Conservation (phyloP, 2,797 vertebrate species). For the Pygocentrus nattereri region DNA sequence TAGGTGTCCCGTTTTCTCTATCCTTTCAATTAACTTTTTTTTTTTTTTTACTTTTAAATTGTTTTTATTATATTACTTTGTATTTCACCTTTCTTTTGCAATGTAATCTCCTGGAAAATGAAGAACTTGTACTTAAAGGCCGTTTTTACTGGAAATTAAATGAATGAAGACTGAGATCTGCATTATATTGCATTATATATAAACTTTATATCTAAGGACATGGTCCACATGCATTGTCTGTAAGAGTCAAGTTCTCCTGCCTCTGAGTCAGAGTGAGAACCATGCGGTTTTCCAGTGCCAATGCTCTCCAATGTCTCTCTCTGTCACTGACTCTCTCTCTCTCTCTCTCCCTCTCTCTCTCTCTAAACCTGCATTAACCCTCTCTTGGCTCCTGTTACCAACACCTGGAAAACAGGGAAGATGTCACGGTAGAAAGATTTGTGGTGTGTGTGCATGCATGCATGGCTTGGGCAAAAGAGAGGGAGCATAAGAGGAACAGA, state of each 20-base stretch:
- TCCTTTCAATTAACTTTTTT: too few relatives aligned
- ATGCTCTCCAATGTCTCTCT: conserved; percentile 32
- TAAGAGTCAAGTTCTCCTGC: conserved; percentile 16
- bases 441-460: conserved; percentile 13
- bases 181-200: too few relatives aligned
- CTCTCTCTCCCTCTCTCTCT: neutral
- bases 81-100: too few relatives aligned
- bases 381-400: conserved; percentile 28
- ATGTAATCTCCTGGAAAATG: too few relatives aligned
- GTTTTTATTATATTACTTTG: too few relatives aligned
- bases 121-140: too few relatives aligned
- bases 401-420: conserved; percentile 32
- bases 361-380: conserved; percentile 11
- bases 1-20: too few relatives aligned
- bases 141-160: too few relatives aligned
- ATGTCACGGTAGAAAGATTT: conserved; percentile 19
- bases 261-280: conserved; percentile 39
- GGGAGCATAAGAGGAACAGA: neutral
- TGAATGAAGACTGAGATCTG: too few relatives aligned
- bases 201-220: conserved; percentile 22
- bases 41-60: too few relatives aligned
- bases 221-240: neutral
- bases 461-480: neutral
- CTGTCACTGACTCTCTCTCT: conserved; percentile 11
- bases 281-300: conserved; percentile 38